Conservation (phyloP, 2,113 vertebrate species). For the Menura novaehollandiae region DNA sequence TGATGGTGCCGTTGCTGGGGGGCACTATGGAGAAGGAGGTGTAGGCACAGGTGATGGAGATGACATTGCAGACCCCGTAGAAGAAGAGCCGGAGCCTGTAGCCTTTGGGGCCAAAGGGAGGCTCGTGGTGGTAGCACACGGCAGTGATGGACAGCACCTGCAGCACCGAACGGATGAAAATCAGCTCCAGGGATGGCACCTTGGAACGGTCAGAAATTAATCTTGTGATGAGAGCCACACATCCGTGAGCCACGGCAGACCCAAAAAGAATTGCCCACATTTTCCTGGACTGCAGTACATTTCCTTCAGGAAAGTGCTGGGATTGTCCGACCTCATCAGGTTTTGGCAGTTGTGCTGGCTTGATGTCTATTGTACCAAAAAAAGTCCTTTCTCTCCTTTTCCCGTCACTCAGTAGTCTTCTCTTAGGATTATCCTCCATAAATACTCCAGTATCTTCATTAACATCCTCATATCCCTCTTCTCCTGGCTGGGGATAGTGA, state of each 20-base stretch:
- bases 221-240: conserved; percentile 92
- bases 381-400: conserved; percentile 82
- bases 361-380: conserved; percentile 87
- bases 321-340: conserved; percentile 76
- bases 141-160: conserved; percentile 90
- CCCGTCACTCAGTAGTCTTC: conserved; percentile 78
- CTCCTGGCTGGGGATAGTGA: conserved; percentile 92
- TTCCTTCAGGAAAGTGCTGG: conserved; percentile 84
- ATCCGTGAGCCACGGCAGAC: conserved; percentile 91
- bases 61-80: conserved; percentile 94
- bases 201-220: conserved; percentile 92
- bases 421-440: conserved; percentile 85
- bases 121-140: conserved; percentile 89
- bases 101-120: conserved; percentile 92
- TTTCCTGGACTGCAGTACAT: conserved; percentile 83
- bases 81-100: conserved; percentile 92
- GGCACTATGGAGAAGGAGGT: conserved; percentile 98
- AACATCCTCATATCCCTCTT: conserved; percentile 86
- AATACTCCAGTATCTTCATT: conserved; percentile 86
- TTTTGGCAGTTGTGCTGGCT: conserved; percentile 64
- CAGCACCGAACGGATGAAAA: conserved; percentile 95
- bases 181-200: conserved; percentile 94
- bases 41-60: conserved; percentile 98
- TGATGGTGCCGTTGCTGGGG: conserved; percentile 94
- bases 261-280: conserved; percentile 93